These are phyloP conservation scores for Drosophila flavopinicola DNA, from an alignment of 2,888 invertebrate species.

Conservation along the genomic window DNA sequence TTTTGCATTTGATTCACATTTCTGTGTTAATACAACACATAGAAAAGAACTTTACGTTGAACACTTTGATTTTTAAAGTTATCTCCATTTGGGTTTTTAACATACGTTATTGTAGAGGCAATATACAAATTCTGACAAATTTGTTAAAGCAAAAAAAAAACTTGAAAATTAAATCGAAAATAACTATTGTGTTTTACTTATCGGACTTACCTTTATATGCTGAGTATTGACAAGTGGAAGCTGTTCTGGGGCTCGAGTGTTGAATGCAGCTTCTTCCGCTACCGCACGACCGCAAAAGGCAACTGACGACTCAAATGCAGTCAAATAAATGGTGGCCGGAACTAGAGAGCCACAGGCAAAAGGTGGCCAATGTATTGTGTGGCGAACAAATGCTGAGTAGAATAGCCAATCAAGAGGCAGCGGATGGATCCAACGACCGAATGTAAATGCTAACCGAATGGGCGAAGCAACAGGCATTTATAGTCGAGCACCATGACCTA, in stretches of 20 bases:
- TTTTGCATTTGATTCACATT: slow-evolving; percentile 2
- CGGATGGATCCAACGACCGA: slow-evolving; percentile 25
- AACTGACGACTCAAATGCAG: slow-evolving; percentile 14
- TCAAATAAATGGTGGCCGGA: slow-evolving; percentile 14
- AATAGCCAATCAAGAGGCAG: slow-evolving; percentile 20
- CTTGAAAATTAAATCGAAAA: neutral
- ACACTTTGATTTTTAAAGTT: neutral
- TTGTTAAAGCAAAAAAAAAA: neutral
- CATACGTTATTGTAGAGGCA: too few relatives aligned
- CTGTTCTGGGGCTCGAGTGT: neutral
- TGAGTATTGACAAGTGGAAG: slow-evolving; percentile 35
- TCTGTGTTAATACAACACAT: neutral
- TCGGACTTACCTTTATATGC: slow-evolving; percentile 22
- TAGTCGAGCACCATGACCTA: slow-evolving; percentile 32
- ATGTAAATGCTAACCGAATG: slow-evolving; percentile 39
- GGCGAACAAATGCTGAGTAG: slow-evolving; percentile 3
- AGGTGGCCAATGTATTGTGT: slow-evolving; percentile 3
- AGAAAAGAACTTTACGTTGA: neutral
- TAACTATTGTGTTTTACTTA: neutral
- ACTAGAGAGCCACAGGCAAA: neutral
- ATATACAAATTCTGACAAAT: too few relatives aligned
- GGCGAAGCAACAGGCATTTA: slow-evolving; percentile 48
- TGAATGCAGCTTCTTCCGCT: slow-evolving; percentile 12
- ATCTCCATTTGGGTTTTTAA: neutral
- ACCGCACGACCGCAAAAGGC: slow-evolving; percentile 5